A percentile compares a stretch with the other conserved stretches of the same genome.
phyloP scores from a whole-genome alignment of 2,888 invertebrate genomes.

The Caprella mutica region DNA sequence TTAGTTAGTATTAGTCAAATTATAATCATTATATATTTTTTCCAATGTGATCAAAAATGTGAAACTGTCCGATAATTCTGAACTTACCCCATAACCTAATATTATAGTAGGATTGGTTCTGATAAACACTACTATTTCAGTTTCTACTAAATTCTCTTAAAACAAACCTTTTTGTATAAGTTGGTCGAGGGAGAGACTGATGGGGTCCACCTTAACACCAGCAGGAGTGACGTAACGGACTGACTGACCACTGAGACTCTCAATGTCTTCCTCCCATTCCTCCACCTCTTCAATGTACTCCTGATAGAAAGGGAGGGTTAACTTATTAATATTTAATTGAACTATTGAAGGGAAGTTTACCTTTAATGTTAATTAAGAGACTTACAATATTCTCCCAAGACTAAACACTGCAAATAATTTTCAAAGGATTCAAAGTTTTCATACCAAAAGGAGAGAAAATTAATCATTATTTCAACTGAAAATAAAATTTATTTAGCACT shows the following conservation, averaged over 20 bases:
- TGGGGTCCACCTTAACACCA: not conserved
- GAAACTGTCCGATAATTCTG: no score
- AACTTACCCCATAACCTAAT: no score
- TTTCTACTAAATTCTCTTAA: no score
- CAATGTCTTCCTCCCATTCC: constrained; percentile 32
- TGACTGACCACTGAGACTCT: constrained; percentile 5
- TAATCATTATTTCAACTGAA: not conserved
- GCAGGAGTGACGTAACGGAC: not conserved
- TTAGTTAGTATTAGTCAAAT: no score
- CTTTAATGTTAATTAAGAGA: not conserved
- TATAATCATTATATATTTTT: no score
- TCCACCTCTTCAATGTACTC: constrained; percentile 33
- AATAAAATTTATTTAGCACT: no score
- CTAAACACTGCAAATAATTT: not conserved
- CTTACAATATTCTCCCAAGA: not conserved
- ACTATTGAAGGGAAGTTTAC: not conserved
- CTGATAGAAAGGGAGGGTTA: constrained; percentile 2
- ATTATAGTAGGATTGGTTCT: no score
- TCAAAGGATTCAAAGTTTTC: not conserved
- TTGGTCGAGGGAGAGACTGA: constrained; percentile 1
- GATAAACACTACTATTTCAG: no score
- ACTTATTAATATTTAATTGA: not conserved
- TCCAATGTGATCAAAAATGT: no score
- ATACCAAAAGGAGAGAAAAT: not conserved
- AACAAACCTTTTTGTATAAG: no score